Conservation (phyloP, 37 sponge, comb jelly and placozoan species). For the Lycopodina hypogea region DNA sequence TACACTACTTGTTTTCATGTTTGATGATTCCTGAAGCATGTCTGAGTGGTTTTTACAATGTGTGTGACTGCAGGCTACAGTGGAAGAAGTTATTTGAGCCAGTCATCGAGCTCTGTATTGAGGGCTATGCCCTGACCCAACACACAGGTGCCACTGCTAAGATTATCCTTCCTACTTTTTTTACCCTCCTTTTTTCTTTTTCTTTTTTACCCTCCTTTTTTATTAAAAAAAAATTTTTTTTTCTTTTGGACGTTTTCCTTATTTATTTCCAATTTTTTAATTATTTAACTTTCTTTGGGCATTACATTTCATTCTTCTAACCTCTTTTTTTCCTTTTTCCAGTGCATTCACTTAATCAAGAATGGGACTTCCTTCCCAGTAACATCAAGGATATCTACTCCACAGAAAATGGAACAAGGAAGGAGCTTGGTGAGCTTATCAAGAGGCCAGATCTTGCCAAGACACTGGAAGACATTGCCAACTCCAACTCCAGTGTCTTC, state of each 20-base stretch:
- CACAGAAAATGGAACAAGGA: not conserved
- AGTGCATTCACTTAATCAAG: not conserved
- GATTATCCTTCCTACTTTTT: no score
- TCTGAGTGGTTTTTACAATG: not conserved
- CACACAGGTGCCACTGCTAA: conserved; percentile 26
- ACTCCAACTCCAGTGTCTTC: conserved; percentile 36
- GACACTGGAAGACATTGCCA: conserved; percentile 50
- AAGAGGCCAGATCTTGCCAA: conserved; percentile 43
- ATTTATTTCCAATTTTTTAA: not conserved
- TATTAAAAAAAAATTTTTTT: no score
- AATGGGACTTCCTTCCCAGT: not conserved
- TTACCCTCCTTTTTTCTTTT: no score
- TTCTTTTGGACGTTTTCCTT: no score
- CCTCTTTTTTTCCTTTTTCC: not conserved
- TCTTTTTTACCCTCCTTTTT: no score
- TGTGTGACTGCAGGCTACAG: conserved; percentile 37
- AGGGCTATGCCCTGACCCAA: conserved; percentile 57
- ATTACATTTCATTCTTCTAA: not conserved
- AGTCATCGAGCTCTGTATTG: conserved; percentile 60
- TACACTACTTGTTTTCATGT: not conserved
- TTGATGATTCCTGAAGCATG: no score
- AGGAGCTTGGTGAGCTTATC: conserved; percentile 54
- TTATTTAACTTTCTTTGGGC: not conserved
- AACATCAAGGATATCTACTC: conserved; percentile 5
- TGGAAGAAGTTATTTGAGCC: conserved; percentile 78